Evolutionary conservation across 2,888 invertebrate species (phyloP).

Genomic region (Lumbricus terrestris): DNA sequence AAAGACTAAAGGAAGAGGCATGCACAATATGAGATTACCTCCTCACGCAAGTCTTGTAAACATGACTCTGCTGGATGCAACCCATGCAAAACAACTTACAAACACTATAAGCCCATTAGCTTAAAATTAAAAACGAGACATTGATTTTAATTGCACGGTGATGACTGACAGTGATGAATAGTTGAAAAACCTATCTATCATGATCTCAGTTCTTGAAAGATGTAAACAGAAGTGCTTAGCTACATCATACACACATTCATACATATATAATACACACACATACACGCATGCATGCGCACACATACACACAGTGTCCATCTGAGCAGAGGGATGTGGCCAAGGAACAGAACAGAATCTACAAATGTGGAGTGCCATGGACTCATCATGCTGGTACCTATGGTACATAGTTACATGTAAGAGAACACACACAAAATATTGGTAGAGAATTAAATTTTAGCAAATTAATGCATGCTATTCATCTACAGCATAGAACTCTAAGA

Average conservation of each 20-base stretch:
- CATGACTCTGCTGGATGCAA: not conserved
- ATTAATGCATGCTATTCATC: not conserved
- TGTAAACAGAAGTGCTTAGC: not conserved
- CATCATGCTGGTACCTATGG: not conserved
- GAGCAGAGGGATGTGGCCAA: not conserved
- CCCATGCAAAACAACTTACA: not conserved
- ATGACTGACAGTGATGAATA: not conserved
- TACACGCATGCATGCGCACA: too few species aligned
- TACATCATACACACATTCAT: not conserved
- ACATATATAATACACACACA: too few species aligned
- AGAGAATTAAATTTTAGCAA: not conserved
- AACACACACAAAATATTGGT: not conserved
- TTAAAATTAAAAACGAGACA: too few species aligned
- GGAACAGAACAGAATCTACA: not conserved
- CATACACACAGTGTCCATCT: not conserved
- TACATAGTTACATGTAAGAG: too few species aligned
- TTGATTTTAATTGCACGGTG: not conserved
- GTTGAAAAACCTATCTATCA: not conserved
- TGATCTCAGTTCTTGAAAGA: not conserved
- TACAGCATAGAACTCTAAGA: not conserved
- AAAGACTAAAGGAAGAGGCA: not conserved
- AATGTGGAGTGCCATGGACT: not conserved
- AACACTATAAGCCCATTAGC: not conserved
- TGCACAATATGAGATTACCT: not conserved
- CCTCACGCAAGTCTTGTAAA: not conserved